Conservation (phyloP, 2,113 vertebrate genomes). For the Leuciscus idus region DNA sequence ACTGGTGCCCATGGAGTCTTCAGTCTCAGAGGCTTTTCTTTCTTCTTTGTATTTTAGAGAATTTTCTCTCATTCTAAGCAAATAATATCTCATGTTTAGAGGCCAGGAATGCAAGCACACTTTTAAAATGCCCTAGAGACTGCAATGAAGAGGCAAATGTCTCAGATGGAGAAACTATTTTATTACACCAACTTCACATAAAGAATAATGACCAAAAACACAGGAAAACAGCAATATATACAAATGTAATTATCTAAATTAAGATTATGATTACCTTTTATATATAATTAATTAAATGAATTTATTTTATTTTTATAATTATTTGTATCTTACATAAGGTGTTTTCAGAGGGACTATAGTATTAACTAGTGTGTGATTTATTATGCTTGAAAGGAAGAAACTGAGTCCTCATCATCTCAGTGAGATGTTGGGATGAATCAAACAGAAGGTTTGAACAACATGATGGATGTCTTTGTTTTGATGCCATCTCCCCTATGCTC, state of each 20-base stretch:
- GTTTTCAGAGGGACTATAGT: conserved; percentile 53
- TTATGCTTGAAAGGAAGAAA: conserved; percentile 24
- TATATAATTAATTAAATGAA: not conserved
- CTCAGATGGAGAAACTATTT: conserved; percentile 90
- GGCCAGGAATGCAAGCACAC: conserved; percentile 84
- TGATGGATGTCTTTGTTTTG: conserved; percentile 69
- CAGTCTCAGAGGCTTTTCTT: conserved; percentile 65
- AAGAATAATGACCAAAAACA: conserved; percentile 83
- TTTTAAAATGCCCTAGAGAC: conserved; percentile 86
- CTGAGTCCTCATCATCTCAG: conserved; percentile 25
- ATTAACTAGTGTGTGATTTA: not conserved
- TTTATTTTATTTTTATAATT: not conserved
- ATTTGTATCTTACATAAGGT: not conserved
- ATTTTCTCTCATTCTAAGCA: conserved; percentile 89
- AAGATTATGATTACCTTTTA: not conserved
- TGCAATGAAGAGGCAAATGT: conserved; percentile 81
- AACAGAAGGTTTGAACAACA: conserved; percentile 57
- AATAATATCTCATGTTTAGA: conserved; percentile 89
- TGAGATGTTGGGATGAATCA: conserved; percentile 53
- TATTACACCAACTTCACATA: conserved; percentile 89
- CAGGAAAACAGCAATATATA: conserved; percentile 75
- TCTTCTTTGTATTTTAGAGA: conserved; percentile 76
- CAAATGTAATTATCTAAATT: not conserved
- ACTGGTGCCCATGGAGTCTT: not conserved
- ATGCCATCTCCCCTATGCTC: conserved; percentile 53